Evolutionary conservation across 1,140 invertebrate genomes (phyloP).

Genomic region (Aphaenogaster rudis): DNA sequence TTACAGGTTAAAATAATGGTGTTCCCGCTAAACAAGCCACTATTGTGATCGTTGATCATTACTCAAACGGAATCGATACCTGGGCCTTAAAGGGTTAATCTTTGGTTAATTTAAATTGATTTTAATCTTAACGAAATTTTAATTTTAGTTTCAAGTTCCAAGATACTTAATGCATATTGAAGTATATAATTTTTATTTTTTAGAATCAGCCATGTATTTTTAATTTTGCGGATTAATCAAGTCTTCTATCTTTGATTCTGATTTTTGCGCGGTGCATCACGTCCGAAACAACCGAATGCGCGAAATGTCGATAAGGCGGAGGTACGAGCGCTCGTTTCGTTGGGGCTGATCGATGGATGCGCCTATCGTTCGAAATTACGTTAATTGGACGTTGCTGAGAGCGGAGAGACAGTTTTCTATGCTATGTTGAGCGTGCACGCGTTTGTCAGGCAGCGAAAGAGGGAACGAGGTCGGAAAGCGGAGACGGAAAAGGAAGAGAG

Average conservation of each 20-base stretch:
- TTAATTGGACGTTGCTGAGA: slow-evolving; percentile 80
- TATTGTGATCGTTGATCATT: no score
- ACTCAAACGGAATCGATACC: no score
- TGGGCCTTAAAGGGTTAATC: no score
- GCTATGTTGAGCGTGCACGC: slow-evolving; percentile 67
- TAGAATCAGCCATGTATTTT: not conserved
- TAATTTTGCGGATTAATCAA: slow-evolving; percentile 19
- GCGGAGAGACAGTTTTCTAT: slow-evolving; percentile 78
- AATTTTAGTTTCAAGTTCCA: not conserved
- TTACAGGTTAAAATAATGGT: no score
- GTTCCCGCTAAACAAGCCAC: no score
- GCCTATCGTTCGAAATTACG: slow-evolving; percentile 73
- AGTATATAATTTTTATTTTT: not conserved
- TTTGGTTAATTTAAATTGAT: not conserved
- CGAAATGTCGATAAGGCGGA: slow-evolving; percentile 31
- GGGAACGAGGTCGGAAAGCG: slow-evolving; percentile 29
- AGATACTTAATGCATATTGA: not conserved
- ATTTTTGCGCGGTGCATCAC: slow-evolving; percentile 15
- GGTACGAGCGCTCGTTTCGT: slow-evolving; percentile 59
- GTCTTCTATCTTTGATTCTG: slow-evolving; percentile 11
- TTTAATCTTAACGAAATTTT: not conserved
- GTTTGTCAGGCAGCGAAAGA: slow-evolving; percentile 67
- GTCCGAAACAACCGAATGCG: not conserved
- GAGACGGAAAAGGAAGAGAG: not conserved
- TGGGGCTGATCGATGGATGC: slow-evolving; percentile 72